Conservation (phyloP, 2,113 vertebrate genomes). For the Rostratula benghalensis region DNA sequence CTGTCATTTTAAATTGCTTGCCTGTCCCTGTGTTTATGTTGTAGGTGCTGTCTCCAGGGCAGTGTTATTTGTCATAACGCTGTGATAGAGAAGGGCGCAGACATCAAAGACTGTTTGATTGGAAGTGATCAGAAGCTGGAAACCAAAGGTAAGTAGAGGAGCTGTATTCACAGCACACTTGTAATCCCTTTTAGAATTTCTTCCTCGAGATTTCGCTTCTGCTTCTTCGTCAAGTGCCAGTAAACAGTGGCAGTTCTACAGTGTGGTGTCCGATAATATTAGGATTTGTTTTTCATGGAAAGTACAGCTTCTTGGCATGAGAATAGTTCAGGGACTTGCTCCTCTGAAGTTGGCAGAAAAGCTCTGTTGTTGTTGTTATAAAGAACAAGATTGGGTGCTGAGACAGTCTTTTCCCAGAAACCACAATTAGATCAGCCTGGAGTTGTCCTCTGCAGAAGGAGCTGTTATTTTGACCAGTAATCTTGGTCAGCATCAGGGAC, state of each 20-base stretch:
- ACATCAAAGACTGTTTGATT: conserved; percentile 94
- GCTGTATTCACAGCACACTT: neutral
- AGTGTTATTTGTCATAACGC: conserved; percentile 93
- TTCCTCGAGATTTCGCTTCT: neutral
- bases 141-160: conserved; percentile 82
- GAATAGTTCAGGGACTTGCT: neutral
- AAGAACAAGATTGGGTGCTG: conserved; percentile 7
- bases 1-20: neutral
- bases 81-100: conserved; percentile 88
- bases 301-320: conserved; percentile 18
- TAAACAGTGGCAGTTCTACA: neutral
- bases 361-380: neutral
- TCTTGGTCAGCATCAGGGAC: neutral
- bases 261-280: neutral
- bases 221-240: neutral
- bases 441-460: conserved; percentile 10
- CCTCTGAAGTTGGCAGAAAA: conserved; percentile 19
- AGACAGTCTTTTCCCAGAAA: conserved; percentile 34
- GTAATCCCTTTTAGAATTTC: neutral
- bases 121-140: conserved; percentile 88
- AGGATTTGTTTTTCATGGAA: conserved; percentile 32
- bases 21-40: conserved; percentile 41
- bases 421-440: conserved; percentile 24
- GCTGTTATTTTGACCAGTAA: neutral
- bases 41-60: conserved; percentile 90